Evolutionary conservation across 1,140 invertebrate genomes (phyloP).

Genomic region (Bombus superbus): DNA sequence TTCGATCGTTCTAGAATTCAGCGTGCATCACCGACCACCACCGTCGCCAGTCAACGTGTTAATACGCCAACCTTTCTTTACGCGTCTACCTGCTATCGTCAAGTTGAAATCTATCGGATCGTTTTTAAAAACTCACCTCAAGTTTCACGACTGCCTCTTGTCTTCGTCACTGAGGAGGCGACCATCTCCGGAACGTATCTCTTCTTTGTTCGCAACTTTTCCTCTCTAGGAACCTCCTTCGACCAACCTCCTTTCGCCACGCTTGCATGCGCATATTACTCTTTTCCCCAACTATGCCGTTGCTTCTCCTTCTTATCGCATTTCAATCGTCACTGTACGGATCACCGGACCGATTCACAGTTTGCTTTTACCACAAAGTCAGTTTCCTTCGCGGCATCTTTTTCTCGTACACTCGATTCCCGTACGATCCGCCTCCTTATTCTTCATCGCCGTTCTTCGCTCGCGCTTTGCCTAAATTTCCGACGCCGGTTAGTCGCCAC

Average conservation of each 20-base stretch:
- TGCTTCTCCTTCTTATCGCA: neutral
- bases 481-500: neutral
- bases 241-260: constrained; percentile 1
- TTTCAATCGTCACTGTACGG: constrained; percentile 27
- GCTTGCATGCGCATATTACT: constrained; percentile 24
- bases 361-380: neutral
- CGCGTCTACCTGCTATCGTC: too few species aligned
- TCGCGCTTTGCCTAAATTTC: neutral
- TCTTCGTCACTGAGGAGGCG: constrained; percentile 38
- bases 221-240: constrained; percentile 33
- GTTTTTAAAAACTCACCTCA: constrained; percentile 33
- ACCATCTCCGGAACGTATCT: constrained; percentile 3
- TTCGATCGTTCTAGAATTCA: too few species aligned
- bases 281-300: neutral
- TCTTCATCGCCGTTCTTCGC: constrained; percentile 1
- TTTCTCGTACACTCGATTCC: neutral
- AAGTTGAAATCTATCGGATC: neutral
- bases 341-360: neutral
- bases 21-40: too few species aligned
- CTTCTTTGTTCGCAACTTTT: constrained; percentile 5
- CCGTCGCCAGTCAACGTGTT: too few species aligned
- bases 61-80: too few species aligned
- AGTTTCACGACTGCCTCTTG: constrained; percentile 38
- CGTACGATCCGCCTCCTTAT: neutral
- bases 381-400: neutral